A percentile compares a stretch with the other conserved stretches of the same genome.
Conservation (phyloP, 1,140 invertebrate genomes). For the Drosophila nasuta region DNA sequence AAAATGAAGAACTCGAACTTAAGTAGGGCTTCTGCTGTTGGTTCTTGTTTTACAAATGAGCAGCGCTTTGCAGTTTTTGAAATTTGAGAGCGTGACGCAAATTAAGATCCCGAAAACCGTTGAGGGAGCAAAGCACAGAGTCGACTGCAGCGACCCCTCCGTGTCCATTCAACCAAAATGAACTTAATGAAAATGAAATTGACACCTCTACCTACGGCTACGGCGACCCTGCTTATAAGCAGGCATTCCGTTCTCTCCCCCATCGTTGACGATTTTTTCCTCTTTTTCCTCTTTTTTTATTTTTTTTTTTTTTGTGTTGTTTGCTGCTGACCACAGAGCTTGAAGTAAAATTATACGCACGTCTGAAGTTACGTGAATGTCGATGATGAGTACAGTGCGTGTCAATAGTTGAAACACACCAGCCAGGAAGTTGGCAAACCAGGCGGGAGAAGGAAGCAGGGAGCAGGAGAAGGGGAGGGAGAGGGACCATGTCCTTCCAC, state of each 20-base stretch:
- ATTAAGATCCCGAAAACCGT: constrained; percentile 60
- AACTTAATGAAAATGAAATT: constrained; percentile 83
- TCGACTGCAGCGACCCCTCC: too few relatives aligned
- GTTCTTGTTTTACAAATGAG: constrained; percentile 71
- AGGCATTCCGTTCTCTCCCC: background rate
- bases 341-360: constrained; percentile 75
- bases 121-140: constrained; percentile 19
- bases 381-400: constrained; percentile 61
- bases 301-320: background rate
- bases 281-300: too few relatives aligned
- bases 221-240: constrained; percentile 28
- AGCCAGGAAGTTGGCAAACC: background rate
- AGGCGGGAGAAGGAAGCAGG: too few relatives aligned
- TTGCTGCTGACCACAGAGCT: constrained; percentile 55
- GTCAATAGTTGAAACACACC: constrained; percentile 64
- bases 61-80: constrained; percentile 57
- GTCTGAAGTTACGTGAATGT: constrained; percentile 72
- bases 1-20: constrained; percentile 71
- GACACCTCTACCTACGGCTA: constrained; percentile 61
- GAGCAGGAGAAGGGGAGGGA: too few relatives aligned
- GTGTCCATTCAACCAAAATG: constrained; percentile 72
- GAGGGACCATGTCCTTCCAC: background rate
- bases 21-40: constrained; percentile 69
- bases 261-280: background rate
- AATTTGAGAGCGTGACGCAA: constrained; percentile 77